Evolutionary conservation across 2,797 vertebrate genomes (phyloP).

Genomic region (Girardinus metallicus): DNA sequence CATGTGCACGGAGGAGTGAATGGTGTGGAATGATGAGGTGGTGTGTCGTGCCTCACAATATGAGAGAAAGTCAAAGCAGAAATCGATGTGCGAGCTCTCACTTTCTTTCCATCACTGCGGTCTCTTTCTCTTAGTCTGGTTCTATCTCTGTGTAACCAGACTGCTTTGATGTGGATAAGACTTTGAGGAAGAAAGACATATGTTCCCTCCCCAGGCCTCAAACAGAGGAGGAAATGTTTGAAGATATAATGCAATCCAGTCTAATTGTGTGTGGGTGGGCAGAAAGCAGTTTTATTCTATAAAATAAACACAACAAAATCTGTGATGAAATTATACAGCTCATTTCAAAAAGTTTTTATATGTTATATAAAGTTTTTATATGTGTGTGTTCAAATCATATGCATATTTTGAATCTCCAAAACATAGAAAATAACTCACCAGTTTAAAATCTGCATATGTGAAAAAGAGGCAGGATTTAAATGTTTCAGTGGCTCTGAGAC

Average conservation of each 20-base stretch:
- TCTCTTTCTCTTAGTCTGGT: conserved; percentile 21
- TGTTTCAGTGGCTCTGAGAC: conserved; percentile 36
- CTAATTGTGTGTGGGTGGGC: conserved; percentile 70
- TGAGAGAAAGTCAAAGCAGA: conserved; percentile 51
- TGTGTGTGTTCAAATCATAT: background rate
- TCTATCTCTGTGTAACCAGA: conserved; percentile 57
- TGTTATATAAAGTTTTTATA: background rate
- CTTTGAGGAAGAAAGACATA: conserved; percentile 38
- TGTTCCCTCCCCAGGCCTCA: conserved; percentile 55
- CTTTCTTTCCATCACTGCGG: conserved; percentile 16
- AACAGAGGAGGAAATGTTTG: conserved; percentile 61
- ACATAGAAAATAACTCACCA: conserved; percentile 6
- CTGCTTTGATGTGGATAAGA: conserved; percentile 66
- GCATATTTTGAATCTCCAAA: background rate
- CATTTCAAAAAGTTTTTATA: background rate
- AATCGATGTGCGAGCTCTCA: conserved; percentile 37
- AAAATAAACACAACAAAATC: conserved; percentile 38
- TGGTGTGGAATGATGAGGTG: conserved; percentile 58
- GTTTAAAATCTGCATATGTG: conserved; percentile 3
- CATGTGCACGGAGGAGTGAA: conserved; percentile 29
- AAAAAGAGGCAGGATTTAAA: conserved; percentile 31
- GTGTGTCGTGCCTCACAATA: conserved; percentile 42
- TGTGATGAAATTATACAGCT: conserved; percentile 14
- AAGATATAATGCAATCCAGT: conserved; percentile 64
- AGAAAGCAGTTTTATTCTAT: conserved; percentile 45